Conservation (phyloP, 2,113 vertebrate species). For the Stegostoma tigrinum region DNA sequence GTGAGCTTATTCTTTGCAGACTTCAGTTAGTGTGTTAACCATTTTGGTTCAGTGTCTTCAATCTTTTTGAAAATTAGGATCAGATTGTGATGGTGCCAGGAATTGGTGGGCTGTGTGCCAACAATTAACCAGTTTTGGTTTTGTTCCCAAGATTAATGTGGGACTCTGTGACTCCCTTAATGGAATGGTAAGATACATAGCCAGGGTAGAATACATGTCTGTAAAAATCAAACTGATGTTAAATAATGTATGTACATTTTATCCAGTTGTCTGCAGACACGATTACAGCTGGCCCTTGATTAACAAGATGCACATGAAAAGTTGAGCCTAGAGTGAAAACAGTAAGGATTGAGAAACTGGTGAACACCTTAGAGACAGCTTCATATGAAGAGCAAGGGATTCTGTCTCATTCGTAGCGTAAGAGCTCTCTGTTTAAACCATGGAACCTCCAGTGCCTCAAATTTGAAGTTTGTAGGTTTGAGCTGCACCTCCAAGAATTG, state of each 20-base stretch:
- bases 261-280: too few relatives aligned
- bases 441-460: neutral
- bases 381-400: neutral
- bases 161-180: too few relatives aligned
- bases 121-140: too few relatives aligned
- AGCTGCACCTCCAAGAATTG: neutral
- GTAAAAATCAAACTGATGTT: too few relatives aligned
- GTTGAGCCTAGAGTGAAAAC: neutral
- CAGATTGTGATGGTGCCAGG: neutral
- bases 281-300: too few relatives aligned
- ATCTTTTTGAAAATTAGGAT: neutral
- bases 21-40: neutral
- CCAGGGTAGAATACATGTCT: too few relatives aligned
- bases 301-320: neutral
- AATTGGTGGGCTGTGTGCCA: neutral
- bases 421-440: neutral
- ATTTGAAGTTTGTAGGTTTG: neutral
- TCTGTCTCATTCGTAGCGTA: neutral
- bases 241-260: too few relatives aligned
- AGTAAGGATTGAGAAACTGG: neutral
- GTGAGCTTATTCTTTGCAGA: neutral
- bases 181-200: too few relatives aligned
- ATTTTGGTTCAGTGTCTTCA: neutral
- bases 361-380: neutral
- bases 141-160: too few relatives aligned